phyloP scores from a whole-genome alignment of 2,113 vertebrate species.

The Melanotaenia duboulayi region DNA sequence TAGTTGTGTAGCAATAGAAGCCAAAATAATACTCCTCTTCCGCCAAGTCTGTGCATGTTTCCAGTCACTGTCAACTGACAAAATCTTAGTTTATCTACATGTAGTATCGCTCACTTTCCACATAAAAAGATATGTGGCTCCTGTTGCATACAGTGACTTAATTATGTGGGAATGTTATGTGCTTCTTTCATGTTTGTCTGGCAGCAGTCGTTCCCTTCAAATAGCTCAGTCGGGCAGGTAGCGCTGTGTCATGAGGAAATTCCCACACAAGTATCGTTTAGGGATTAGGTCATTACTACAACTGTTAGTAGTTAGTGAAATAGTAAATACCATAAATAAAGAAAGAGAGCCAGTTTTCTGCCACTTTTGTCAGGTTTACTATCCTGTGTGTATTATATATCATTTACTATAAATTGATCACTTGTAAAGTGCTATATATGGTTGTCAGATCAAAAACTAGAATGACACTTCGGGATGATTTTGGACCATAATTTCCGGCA shows the following conservation, averaged over 20 bases:
- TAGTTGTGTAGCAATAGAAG: background rate
- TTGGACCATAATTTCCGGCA: no score
- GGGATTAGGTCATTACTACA: no score
- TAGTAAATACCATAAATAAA: no score
- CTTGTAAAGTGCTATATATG: background rate
- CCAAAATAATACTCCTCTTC: no score
- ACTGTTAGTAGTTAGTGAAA: no score
- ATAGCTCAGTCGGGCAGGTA: background rate
- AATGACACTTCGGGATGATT: no score
- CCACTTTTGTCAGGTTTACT: no score
- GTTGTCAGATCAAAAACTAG: background rate
- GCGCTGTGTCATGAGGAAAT: slow-evolving; percentile 16
- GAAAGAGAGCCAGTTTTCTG: no score
- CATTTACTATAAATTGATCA: background rate
- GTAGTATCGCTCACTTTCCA: background rate
- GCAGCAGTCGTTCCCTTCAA: background rate
- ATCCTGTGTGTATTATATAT: no score
- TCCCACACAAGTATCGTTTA: background rate
- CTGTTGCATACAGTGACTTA: background rate
- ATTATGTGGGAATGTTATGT: background rate
- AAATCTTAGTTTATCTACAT: background rate
- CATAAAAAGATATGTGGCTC: background rate
- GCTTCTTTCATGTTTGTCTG: no score
- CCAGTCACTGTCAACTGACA: background rate
- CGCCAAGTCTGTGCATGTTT: background rate